These are phyloP conservation scores for Drosophila neotestacea DNA, from an alignment of 2,888 invertebrate species.

Conservation along the genomic window DNA sequence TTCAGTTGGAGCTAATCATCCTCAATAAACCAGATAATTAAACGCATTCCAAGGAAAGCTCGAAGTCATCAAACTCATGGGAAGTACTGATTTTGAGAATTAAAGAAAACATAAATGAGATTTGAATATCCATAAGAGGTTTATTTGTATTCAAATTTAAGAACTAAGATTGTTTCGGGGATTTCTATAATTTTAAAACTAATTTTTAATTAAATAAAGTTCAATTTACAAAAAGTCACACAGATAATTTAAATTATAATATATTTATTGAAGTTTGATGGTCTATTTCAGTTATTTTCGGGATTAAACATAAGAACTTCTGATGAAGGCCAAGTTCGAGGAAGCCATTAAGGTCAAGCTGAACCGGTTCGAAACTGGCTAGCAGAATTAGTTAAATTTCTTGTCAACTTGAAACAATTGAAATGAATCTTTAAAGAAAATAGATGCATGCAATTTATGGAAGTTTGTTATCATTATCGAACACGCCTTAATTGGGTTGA, in stretches of 20 bases:
- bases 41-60: background rate
- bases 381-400: constrained; percentile 1
- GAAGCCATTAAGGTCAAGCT: background rate
- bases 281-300: background rate
- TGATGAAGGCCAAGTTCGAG: background rate
- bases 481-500: constrained; percentile 30
- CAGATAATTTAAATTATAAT: no score
- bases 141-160: background rate
- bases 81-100: background rate
- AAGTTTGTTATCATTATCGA: constrained; percentile 24
- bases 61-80: background rate
- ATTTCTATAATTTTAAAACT: no score
- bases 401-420: constrained; percentile 7
- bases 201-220: background rate
- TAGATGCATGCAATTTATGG: constrained; percentile 13
- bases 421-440: constrained; percentile 4
- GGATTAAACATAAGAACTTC: background rate
- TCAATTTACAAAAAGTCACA: background rate
- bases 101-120: background rate
- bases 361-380: background rate
- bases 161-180: no score
- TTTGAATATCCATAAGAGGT: background rate
- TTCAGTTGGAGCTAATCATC: background rate
- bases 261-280: no score
- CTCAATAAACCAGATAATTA: background rate